Percentiles rank a stretch among this genome's conserved stretches.
phyloP scores from a whole-genome alignment of 2,797 vertebrate genomes.

The Parambassis ranga region DNA sequence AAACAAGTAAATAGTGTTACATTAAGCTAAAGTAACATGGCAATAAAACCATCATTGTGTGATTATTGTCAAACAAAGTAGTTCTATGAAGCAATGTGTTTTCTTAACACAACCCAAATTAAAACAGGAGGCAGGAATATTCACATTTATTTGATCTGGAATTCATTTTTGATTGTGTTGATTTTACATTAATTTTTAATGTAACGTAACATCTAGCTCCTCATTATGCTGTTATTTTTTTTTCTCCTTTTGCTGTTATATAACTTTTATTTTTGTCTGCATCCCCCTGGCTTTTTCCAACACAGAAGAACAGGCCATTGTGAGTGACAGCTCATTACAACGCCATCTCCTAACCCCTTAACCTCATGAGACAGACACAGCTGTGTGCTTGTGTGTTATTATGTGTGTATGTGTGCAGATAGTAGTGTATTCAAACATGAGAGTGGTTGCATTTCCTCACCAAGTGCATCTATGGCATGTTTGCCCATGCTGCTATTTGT shows the following conservation, averaged over 20 bases:
- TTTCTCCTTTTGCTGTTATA: neutral
- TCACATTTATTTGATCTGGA: neutral
- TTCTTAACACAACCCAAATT: neutral
- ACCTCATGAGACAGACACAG: slow-evolving; percentile 36
- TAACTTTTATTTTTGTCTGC: slow-evolving; percentile 1
- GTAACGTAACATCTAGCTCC: neutral
- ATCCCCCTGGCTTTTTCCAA: slow-evolving; percentile 40
- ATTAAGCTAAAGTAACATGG: neutral
- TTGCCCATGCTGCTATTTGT: slow-evolving; percentile 55
- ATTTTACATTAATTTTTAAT: neutral
- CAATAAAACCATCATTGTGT: neutral
- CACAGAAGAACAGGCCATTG: slow-evolving; percentile 23
- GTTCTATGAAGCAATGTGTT: neutral
- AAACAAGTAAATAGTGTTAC: neutral
- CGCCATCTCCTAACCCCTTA: slow-evolving; percentile 38
- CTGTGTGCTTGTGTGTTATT: neutral
- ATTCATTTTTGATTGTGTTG: neutral
- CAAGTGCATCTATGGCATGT: slow-evolving; percentile 18
- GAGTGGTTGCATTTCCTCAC: slow-evolving; percentile 26
- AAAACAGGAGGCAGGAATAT: neutral
- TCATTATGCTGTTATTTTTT: neutral
- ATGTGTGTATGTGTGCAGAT: neutral
- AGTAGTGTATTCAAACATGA: slow-evolving; percentile 4
- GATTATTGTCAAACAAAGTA: neutral
- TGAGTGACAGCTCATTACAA: slow-evolving; percentile 68